Base-by-base conservation (phyloP, 2,888 invertebrate genomes). In the Apodemia mormo region DNA sequence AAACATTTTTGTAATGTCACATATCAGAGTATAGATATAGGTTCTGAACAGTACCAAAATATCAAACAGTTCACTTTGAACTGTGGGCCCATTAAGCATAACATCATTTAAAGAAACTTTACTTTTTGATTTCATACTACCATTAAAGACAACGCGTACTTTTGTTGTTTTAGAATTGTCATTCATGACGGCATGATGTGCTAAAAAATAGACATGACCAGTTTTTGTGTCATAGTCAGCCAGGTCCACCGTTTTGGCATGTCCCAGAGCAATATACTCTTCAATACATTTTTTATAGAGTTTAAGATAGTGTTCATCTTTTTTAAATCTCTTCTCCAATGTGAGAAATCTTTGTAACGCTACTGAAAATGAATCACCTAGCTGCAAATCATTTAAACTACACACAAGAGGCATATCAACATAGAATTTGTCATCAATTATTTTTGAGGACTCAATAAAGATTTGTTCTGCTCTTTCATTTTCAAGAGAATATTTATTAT, bases 301-400 rank as follows among this genome's bases (percentile, higher is more conserved):
- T 4, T 70, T 9, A 30, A 58, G 43, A 12, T 61, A 70, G 14
- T 10, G 30, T 12, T 56, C 45, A 30, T 66, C 40, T 33, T 56
- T 12, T 54, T 49, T 49, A 49, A 49, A 49, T 49, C 14, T 49
- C 4, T 49, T 49, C 49, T 49, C 49, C 10, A 49, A 14, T 49
- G 49, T 14, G 10, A 72, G 40, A 70, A 74, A 74, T 66, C 76
- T 68, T 49, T 74, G 71, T 8, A 70, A 45, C 0, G 74, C 76
- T 12, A 69, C 52, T 14, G 73, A 69, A 66, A 75, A 75, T 2
- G 72, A 75, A 12, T 75, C 75, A 8, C 73, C 73, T 3, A 76
- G 33, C 30, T 72, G 68, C 10, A 76, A 56, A 12, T 75, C 65
- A 14, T 70, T 49, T 14, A 49, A 49, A 49, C 14, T 14, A 49